A percentile compares a stretch with the other conserved stretches of the same genome.
Evolutionary conservation across 2,797 vertebrate genomes (phyloP).

Genomic region (Acanthopagrus latus): DNA sequence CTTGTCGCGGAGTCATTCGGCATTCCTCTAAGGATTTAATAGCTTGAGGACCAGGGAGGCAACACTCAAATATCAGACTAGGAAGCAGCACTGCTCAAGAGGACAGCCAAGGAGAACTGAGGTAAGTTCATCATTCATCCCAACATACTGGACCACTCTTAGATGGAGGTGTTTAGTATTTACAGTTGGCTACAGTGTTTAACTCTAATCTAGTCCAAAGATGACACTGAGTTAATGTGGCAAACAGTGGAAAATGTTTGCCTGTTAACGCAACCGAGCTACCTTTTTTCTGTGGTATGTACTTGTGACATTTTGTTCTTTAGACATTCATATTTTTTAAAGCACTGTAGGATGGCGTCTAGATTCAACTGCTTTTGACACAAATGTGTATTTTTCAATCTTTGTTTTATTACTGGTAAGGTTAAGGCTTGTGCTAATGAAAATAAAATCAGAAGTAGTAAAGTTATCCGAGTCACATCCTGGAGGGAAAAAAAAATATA

Average conservation of each 20-base stretch:
- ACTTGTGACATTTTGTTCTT: neutral
- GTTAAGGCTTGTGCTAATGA: neutral
- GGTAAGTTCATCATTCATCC: constrained; percentile 77
- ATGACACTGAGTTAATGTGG: constrained; percentile 16
- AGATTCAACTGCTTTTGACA: neutral
- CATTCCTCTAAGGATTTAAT: constrained; percentile 81
- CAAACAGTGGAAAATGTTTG: constrained; percentile 28
- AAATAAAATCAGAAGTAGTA: neutral
- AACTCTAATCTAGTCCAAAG: constrained; percentile 24
- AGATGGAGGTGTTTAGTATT: constrained; percentile 45
- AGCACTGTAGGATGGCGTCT: neutral
- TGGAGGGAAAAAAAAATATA: constrained; percentile 1
- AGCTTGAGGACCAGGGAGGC: constrained; percentile 72
- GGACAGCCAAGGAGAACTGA: constrained; percentile 57
- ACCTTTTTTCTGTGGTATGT: neutral
- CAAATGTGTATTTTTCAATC: neutral
- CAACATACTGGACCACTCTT: constrained; percentile 36
- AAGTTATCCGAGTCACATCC: neutral
- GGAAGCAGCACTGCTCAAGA: constrained; percentile 67
- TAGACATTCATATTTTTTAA: constrained; percentile 8
- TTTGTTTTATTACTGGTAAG: too few relatives aligned
- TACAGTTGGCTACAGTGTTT: constrained; percentile 34
- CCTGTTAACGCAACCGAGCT: constrained; percentile 17
- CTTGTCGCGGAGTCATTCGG: constrained; percentile 65
- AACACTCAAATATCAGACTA: constrained; percentile 74